phyloP scores from a whole-genome alignment of 2,113 vertebrate species.

The Lophura nycthemera region DNA sequence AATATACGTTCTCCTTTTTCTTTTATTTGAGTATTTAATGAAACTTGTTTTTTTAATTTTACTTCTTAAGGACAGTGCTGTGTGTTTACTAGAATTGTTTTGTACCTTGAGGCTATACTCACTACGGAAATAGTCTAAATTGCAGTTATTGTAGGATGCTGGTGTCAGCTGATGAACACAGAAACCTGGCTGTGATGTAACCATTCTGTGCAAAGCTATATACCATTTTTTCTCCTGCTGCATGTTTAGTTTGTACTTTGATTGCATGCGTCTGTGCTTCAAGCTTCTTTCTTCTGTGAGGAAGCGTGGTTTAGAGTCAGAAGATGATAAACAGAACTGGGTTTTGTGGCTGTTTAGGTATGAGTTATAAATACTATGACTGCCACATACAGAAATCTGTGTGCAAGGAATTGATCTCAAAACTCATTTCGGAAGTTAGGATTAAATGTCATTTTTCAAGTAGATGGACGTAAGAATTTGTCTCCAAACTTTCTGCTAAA shows the following conservation, averaged over 20 bases:
- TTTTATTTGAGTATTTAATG: background rate
- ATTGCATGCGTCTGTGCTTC: fast-evolving
- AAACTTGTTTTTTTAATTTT: background rate
- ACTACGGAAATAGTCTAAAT: background rate
- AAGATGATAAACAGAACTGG: background rate
- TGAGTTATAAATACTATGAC: background rate
- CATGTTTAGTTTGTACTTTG: background rate
- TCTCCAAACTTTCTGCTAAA: background rate
- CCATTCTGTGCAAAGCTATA: fast-evolving
- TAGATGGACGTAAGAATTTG: background rate
- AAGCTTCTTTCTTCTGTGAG: too few species aligned
- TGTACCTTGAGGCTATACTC: background rate
- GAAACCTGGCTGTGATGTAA: fast-evolving
- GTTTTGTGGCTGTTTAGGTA: background rate
- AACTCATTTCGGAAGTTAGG: background rate
- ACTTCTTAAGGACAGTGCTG: background rate
- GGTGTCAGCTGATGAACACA: background rate
- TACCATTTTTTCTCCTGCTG: background rate
- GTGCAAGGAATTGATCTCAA: background rate
- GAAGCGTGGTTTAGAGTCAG: background rate
- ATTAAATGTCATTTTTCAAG: background rate
- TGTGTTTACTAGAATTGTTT: background rate
- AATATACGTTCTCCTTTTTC: background rate
- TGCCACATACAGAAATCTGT: background rate
- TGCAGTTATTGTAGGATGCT: background rate